Evolutionary conservation across 1,140 invertebrate genomes (phyloP).

Genomic region (Drosophila lini): DNA sequence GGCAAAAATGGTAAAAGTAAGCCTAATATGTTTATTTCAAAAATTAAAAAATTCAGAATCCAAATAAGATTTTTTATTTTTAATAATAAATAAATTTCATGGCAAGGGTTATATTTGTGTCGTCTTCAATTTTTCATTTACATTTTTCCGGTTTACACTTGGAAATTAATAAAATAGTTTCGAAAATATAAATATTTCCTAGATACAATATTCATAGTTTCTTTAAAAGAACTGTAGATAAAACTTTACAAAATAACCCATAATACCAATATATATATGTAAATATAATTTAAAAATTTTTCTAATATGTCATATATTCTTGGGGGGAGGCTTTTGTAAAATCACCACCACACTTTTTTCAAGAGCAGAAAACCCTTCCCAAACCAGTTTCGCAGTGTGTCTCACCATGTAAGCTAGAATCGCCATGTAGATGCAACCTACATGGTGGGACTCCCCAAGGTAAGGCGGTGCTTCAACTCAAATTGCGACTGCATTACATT

Average conservation of each 20-base stretch:
- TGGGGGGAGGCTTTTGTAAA: constrained; percentile 50
- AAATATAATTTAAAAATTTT: not conserved
- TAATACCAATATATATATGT: no score
- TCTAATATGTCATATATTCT: not conserved
- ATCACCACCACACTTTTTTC: constrained; percentile 30
- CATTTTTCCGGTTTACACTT: no score
- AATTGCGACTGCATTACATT: not conserved
- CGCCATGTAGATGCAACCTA: constrained; percentile 56
- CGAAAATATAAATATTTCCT: no score
- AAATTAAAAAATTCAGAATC: no score
- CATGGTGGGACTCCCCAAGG: constrained; percentile 62
- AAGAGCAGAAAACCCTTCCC: constrained; percentile 40
- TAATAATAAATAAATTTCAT: no score
- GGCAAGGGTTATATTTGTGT: no score
- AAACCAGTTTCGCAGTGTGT: constrained; percentile 64
- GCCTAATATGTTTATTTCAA: no score
- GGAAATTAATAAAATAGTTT: no score
- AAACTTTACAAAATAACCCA: not conserved
- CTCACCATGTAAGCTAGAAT: constrained; percentile 70
- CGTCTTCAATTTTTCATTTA: no score
- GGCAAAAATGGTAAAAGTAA: no score
- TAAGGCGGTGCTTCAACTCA: not conserved
- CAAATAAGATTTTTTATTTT: no score
- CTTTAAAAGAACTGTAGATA: not conserved
- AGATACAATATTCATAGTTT: no score